phyloP scores from a whole-genome alignment of 2,888 invertebrate species.

The Mimas tiliae region DNA sequence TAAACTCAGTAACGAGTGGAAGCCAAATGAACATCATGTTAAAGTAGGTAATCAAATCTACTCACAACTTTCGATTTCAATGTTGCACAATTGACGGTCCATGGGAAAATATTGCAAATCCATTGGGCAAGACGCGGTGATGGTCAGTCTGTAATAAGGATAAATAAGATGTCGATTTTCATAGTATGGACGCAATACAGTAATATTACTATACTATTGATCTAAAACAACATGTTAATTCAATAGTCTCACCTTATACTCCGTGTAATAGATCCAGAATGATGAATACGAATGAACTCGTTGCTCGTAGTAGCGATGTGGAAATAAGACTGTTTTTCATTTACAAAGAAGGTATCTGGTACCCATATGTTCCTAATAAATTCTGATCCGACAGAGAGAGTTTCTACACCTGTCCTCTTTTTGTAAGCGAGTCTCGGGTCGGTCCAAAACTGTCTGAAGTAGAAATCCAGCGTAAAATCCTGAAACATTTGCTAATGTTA shows the following conservation, averaged over 20 bases:
- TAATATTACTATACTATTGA: conserved; percentile 1
- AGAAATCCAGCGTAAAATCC: conserved; percentile 99
- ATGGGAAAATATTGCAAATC: conserved; percentile 98
- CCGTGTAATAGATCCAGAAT: conserved; percentile 96
- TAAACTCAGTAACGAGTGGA: conserved; percentile 36
- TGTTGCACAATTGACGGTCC: conserved; percentile 97
- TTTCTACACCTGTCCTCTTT: conserved; percentile 94
- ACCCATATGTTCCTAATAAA: conserved; percentile 99
- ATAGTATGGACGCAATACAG: not conserved
- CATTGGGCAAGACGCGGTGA: conserved; percentile 98
- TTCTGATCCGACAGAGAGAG: conserved; percentile 96
- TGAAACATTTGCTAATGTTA: conserved; percentile 66
- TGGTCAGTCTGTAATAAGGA: conserved; percentile 90
- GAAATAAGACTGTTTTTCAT: conserved; percentile 99
- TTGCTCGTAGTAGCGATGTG: conserved; percentile 99
- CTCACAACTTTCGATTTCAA: conserved; percentile 99
- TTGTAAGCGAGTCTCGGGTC: conserved; percentile 97
- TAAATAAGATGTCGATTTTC: not conserved
- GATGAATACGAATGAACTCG: conserved; percentile 98
- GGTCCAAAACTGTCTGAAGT: conserved; percentile 99
- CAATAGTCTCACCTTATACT: conserved; percentile 92
- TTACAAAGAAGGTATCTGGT: conserved; percentile 99
- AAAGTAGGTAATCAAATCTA: conserved; percentile 57
- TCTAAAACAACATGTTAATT: conserved; percentile 5
- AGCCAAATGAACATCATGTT: conserved; percentile 34